Evolutionary conservation across 1,140 invertebrate genomes (phyloP), one percentile per base, ranked within the genome.

Genomic region (Pogonomyrmex barbatus): DNA sequence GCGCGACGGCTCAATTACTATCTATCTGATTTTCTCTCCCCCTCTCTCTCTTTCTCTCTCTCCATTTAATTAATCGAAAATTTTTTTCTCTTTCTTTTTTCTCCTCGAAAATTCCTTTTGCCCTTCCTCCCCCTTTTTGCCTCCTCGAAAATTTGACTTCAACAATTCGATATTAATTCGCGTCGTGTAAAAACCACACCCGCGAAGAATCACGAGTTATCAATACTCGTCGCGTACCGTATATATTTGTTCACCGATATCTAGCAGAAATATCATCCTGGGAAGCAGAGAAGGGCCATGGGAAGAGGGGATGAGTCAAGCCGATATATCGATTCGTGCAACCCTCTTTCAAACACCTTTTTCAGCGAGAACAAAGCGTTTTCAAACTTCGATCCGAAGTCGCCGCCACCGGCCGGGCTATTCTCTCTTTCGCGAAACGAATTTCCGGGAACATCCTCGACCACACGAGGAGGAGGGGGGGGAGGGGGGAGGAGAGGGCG

Each of bases 321-420:
- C 79, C 54, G 79, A 83, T 83, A 83, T 83, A 83, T 83, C 79
- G 79, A 83, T 83, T 68, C 68, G 79, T 42, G 79, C 79, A 50
- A 60, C 54, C 70, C 68, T 83, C 56, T 83, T 83, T 83, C 79
- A 60, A 75, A 75, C 79, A 83, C 54, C 79, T 83, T 83, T 83
- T 83, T 83, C 70, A 83, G 54, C 68, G 68, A 42, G 47, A 83
- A 83, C 79, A 75, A 83, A 83, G 79, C 68, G 58, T 83, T 83
- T 83, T 54, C 68, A 73, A 83, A 83, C 68, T 83, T 83, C 79
- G 68, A 83, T 60, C 68, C 79, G 30, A 83, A 75, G 68, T 83
- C 47, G 75, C 75, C 33, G 56, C 39, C 75, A 42, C 36, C 63
- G 77, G n/a, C 54, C 62, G 63, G 56, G 54, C 54, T 14, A 39